Evolutionary conservation across 2,113 vertebrate genomes (phyloP).

Genomic region (Nycticryphes semicollaris): DNA sequence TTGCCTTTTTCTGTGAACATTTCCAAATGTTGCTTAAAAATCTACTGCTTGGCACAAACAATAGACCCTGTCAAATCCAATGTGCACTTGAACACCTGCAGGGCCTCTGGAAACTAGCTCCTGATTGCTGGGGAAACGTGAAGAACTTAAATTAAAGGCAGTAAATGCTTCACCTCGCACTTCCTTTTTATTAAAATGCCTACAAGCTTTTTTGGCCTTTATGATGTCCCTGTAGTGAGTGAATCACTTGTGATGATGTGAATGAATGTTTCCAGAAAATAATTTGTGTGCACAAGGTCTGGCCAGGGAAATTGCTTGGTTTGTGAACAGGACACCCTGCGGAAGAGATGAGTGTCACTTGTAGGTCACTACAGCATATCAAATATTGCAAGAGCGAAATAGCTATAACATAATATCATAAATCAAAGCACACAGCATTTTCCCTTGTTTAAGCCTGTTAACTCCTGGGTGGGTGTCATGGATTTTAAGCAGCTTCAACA

Average conservation of each 20-base stretch:
- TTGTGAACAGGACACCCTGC: neutral
- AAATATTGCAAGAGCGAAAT: neutral
- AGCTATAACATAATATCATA: neutral
- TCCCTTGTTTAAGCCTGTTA: neutral
- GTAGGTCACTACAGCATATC: neutral
- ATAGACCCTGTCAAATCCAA: neutral
- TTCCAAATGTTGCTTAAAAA: conserved; percentile 20
- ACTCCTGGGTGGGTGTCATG: neutral
- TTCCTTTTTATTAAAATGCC: conserved; percentile 40
- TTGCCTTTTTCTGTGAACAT: neutral
- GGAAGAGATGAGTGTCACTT: neutral
- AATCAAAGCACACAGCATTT: neutral
- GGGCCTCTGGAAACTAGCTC: conserved; percentile 16
- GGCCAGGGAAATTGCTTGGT: neutral
- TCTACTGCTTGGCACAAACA: neutral
- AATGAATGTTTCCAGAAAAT: conserved; percentile 16
- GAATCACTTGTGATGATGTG: conserved; percentile 15
- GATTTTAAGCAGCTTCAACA: neutral
- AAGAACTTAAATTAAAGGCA: neutral
- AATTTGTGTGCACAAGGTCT: neutral
- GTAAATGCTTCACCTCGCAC: conserved; percentile 58
- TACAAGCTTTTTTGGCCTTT: neutral
- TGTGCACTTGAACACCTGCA: neutral
- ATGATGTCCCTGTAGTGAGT: neutral
- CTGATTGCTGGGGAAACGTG: neutral